Base-by-base conservation (phyloP, 2,113 vertebrate species). In the Formicarius rufipectus region DNA sequence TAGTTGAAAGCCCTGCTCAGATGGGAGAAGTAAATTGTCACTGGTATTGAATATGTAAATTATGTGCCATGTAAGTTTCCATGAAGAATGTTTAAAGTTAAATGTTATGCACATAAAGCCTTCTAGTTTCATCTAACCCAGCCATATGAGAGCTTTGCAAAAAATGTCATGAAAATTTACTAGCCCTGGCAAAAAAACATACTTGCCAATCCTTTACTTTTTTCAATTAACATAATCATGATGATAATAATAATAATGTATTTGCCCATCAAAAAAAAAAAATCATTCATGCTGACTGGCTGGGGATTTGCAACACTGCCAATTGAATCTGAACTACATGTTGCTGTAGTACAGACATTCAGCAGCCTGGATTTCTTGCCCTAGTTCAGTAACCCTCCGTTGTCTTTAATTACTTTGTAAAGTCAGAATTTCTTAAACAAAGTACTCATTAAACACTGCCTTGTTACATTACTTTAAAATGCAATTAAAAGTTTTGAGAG, bases 21-120 rank as follows among this genome's bases (percentile, higher is more conserved):
- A 98, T 98, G 98, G 98, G 98, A 98, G 98, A 98, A 98, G 97
- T 97, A 98, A 98, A 98, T 98, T 98, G 98, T 98, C 98, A 98
- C 97, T 98, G 97, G 98, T 98, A 98, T 97, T 98, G 98, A 98
- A 98, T 98, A 98, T 98, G 98, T 98, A 98, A 98, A 98, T 98
- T 97, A 97, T 96, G 96, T 98, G 96, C 97, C 95, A 96, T 97
- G 97, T 97, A 98, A 98, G 97, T 98, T 98, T 98, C 97, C 97
- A 97, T 94, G 97, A 98, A 98, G 96, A 98, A 97, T 98, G 97
- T 97, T 98, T 98, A 98, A 98, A 98, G 97, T 98, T 97, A 98
- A 98, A 98, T 96, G 97, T 96, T 95, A 95, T 23, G 71, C 93
- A 94, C 94, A 97, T 94, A 96, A 97, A 97, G 94, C 96, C 93